phyloP scores from a whole-genome alignment of 2,113 vertebrate genomes.

The Hypocryptadius cinnamomeus region DNA sequence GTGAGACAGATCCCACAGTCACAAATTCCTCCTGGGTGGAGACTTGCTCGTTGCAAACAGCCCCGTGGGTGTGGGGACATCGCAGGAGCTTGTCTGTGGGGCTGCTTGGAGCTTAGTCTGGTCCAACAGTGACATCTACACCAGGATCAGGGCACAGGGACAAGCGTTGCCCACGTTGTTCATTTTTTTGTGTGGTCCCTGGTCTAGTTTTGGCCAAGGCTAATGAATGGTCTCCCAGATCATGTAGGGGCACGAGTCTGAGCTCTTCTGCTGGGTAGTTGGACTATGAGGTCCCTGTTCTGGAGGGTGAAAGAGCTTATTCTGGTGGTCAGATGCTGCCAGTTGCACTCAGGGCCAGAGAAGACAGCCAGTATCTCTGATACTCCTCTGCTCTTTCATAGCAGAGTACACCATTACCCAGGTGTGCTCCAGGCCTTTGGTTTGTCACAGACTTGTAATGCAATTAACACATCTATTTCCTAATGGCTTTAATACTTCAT shows the following conservation, averaged over 20 bases:
- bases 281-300: neutral
- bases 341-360: neutral
- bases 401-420: neutral
- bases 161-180: accelerated
- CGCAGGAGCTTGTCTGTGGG: neutral
- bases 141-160: neutral
- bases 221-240: neutral
- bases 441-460: neutral
- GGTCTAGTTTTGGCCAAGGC: neutral
- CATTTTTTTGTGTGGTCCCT: neutral
- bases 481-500: neutral
- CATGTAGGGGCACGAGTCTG: neutral
- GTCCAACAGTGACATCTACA: neutral
- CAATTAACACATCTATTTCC: neutral
- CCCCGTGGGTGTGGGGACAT: neutral
- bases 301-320: neutral
- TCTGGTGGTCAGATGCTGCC: neutral
- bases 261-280: neutral
- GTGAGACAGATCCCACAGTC: slow-evolving; percentile 23
- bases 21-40: slow-evolving; percentile 29
- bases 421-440: neutral
- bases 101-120: neutral
- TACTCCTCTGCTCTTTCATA: neutral
- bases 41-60: neutral
- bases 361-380: neutral